A percentile compares a stretch with the other conserved stretches of the same genome.
phyloP scores from a whole-genome alignment of 2,888 invertebrate species.

The Thumatha senex region DNA sequence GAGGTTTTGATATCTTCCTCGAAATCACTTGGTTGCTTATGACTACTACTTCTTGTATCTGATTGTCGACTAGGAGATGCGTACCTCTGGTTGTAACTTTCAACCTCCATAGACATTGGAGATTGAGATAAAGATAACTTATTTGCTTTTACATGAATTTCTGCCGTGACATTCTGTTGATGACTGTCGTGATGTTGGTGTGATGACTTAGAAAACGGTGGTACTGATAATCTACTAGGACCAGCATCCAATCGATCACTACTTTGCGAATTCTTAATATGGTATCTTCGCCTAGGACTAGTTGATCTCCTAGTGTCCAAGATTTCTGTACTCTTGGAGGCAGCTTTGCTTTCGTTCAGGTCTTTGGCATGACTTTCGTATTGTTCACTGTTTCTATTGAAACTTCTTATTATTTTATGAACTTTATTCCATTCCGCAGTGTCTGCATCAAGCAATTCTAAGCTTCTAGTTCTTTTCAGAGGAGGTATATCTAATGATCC shows the following conservation, averaged over 20 bases:
- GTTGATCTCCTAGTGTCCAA: constrained; percentile 65
- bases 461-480: constrained; percentile 87
- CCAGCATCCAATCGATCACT: constrained; percentile 72
- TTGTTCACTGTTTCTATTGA: constrained; percentile 65
- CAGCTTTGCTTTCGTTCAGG: constrained; percentile 64
- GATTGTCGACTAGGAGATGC: constrained; percentile 64
- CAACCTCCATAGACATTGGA: constrained; percentile 63
- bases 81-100: constrained; percentile 59
- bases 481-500: constrained; percentile 82
- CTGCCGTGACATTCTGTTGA: constrained; percentile 71
- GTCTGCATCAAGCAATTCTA: constrained; percentile 82
- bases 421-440: constrained; percentile 74
- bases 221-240: constrained; percentile 58
- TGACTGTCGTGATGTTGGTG: constrained; percentile 42
- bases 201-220: constrained; percentile 49
- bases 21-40: constrained; percentile 51
- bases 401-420: constrained; percentile 62
- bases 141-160: constrained; percentile 75
- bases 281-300: constrained; percentile 59
- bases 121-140: constrained; percentile 69
- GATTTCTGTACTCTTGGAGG: constrained; percentile 81
- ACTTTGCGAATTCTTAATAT: constrained; percentile 69
- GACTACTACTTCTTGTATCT: constrained; percentile 59
- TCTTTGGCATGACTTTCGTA: constrained; percentile 72
- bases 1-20: constrained; percentile 50